Conservation (phyloP, 2,797 vertebrate genomes). For the Muscicapa striata region DNA sequence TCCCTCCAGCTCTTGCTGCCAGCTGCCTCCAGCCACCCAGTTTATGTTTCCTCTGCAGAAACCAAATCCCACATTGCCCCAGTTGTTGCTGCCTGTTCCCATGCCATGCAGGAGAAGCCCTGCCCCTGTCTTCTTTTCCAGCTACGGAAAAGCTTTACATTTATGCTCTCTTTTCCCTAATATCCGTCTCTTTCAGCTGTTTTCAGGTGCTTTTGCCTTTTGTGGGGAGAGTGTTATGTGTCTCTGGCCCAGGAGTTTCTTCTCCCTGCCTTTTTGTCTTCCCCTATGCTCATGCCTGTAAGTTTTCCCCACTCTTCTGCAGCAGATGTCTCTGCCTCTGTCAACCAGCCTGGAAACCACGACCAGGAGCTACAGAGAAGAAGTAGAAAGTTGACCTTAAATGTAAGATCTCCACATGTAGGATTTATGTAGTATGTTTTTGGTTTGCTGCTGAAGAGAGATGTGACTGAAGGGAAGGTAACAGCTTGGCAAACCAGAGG, state of each 20-base stretch:
- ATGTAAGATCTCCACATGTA: not conserved
- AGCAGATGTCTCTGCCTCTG: not conserved
- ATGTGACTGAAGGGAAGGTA: not conserved
- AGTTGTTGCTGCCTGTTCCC: accelerated
- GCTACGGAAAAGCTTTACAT: not conserved
- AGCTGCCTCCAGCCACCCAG: not conserved
- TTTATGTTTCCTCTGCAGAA: not conserved
- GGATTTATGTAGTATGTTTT: not conserved
- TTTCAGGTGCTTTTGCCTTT: not conserved
- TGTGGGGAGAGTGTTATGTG: not conserved
- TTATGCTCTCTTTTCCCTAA: not conserved
- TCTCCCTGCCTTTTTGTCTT: not conserved
- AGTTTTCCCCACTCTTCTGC: not conserved
- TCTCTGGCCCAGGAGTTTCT: not conserved
- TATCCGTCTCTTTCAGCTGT: not conserved
- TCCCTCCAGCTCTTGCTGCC: not conserved
- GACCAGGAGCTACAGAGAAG: not conserved
- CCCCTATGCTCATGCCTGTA: accelerated
- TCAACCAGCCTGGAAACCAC: not conserved
- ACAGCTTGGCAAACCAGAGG: not conserved
- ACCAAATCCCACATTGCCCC: not conserved
- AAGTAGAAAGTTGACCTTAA: not conserved
- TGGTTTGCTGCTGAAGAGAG: not conserved
- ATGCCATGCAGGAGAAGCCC: not conserved
- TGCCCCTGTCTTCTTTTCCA: not conserved